Evolutionary conservation across 2,113 vertebrate species (phyloP), one percentile per base, ranked within the genome.

Genomic region (Tychaedon coryphoeus): DNA sequence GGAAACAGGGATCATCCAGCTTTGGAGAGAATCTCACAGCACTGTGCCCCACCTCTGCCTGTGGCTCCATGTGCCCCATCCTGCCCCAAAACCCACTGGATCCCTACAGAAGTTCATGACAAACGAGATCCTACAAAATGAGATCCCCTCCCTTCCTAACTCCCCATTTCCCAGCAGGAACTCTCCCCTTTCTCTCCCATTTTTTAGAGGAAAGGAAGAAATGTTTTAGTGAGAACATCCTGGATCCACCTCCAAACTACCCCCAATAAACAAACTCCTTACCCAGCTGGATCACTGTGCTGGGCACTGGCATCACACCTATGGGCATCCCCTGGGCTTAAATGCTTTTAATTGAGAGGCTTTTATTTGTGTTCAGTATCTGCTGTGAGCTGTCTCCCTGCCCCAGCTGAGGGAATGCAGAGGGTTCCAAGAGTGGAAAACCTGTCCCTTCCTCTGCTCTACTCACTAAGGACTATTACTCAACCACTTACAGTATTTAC

Each of bases 401-500:
- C 12, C 76, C 0, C 8, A 51, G 92, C 77, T 64, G 48, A 75
- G 88, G 95, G 70, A 38, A 40, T 8, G 43, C 4, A 17, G 38
- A 70, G 70, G 36, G 51, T 69, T 93, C 66, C 72, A 31, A 15
- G 91, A 76, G 88, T 5, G 95, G 88, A 95, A 97, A 95, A 95
- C 79, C 91, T 9, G 76, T 75, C 97, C 87, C 77, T 87, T 92
- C 96, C 57, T 80, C 64, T 83, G 95, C 93, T 94, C 95, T 24
- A 88, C 89, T 95, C 89, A 92, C 95, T 92, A 86, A 96, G 79
- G 91, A 78, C 65, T 67, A 66, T 97, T 97, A 97, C 94, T 97
- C 97, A 97, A 87, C 80, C 86, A 92, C 95, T 96, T 89, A 71
- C 38, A 91, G 38, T 86, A 97, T 97, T 97, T 97, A 95, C 93